Evolutionary conservation across 2,113 vertebrate species (phyloP).

Genomic region (Acanthisitta chloris): DNA sequence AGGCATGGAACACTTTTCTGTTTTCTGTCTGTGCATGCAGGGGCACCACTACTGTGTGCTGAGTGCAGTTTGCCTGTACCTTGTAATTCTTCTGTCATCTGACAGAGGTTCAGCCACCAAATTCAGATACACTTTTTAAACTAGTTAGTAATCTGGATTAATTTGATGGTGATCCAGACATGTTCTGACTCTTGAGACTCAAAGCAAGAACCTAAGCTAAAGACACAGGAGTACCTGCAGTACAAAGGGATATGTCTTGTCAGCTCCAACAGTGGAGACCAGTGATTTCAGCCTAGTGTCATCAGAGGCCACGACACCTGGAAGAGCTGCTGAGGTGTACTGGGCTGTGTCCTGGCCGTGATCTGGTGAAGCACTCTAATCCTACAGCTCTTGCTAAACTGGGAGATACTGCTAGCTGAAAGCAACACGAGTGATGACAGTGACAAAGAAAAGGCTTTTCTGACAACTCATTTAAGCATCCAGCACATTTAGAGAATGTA

Average conservation of each 20-base stretch:
- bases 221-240: not conserved
- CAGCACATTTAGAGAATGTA: not conserved
- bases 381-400: not conserved
- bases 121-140: not conserved
- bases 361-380: not conserved
- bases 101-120: not conserved
- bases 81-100: not conserved
- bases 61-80: not conserved
- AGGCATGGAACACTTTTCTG: not conserved
- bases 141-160: not conserved
- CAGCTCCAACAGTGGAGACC: not conserved
- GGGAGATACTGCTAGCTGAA: not conserved
- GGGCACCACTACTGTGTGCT: accelerated
- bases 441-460: not conserved
- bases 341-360: not conserved
- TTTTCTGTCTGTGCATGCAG: not conserved
- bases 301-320: not conserved
- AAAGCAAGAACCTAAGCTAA: not conserved
- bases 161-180: not conserved
- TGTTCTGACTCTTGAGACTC: not conserved
- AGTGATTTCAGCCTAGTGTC: not conserved
- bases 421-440: not conserved
- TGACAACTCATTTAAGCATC: not conserved
- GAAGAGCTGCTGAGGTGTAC: not conserved
- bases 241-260: not conserved